Conservation (phyloP, 2,113 vertebrate species). For the Protobothrops flavoviridis region DNA sequence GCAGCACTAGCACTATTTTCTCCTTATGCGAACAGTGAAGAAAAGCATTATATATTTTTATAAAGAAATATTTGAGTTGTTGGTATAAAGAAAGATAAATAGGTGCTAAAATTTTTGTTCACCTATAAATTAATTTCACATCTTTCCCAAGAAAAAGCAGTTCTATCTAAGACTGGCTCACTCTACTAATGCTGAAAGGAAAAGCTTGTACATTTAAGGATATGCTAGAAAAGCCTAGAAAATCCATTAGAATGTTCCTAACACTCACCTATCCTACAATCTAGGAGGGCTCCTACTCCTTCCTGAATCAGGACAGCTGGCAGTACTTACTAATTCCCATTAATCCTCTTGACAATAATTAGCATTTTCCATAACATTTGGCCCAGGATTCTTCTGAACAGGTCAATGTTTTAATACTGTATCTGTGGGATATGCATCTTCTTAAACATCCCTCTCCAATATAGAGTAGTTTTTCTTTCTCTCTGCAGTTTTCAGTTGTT, state of each 20-base stretch:
- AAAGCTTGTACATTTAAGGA: neutral
- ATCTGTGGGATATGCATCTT: neutral
- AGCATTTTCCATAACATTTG: neutral
- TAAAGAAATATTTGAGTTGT: neutral
- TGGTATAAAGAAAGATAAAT: neutral
- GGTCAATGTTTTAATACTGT: neutral
- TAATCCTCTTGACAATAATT: neutral
- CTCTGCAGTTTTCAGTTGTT: neutral
- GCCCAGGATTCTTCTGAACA: neutral
- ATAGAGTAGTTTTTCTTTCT: neutral
- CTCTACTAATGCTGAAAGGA: neutral
- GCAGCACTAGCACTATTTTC: neutral
- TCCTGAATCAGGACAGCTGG: neutral
- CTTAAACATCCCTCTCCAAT: neutral
- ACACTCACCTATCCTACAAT: neutral
- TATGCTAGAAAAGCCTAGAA: neutral
- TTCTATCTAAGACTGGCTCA: neutral
- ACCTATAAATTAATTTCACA: constrained; percentile 19
- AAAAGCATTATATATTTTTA: constrained; percentile 13
- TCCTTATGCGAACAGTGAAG: constrained; percentile 5
- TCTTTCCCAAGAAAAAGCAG: neutral
- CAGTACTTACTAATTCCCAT: neutral
- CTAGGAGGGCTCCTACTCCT: neutral
- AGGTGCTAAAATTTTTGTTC: constrained; percentile 10
- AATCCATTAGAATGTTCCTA: neutral